Evolutionary conservation across 1,140 invertebrate species (phyloP).

Genomic region (Saxidomus purpurata): DNA sequence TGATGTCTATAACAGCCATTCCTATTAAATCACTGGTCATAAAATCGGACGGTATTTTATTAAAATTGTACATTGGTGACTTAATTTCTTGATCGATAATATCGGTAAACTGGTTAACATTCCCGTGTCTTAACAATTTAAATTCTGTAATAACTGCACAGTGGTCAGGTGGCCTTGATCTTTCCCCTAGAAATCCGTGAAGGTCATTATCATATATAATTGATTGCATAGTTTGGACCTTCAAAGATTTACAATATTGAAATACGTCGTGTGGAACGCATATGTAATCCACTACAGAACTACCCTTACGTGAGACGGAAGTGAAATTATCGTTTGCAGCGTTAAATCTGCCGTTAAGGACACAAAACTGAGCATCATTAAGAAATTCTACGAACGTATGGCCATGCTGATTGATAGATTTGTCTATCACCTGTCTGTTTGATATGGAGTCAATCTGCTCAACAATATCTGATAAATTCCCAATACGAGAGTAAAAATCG

Average conservation of each 20-base stretch:
- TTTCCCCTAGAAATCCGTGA: slow-evolving; percentile 41
- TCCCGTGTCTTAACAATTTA: background rate
- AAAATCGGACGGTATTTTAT: background rate
- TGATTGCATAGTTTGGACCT: slow-evolving; percentile 4
- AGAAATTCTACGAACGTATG: slow-evolving; percentile 49
- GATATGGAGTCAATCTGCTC: slow-evolving; percentile 8
- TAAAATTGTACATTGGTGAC: background rate
- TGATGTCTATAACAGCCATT: background rate
- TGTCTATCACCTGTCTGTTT: background rate
- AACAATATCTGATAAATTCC: background rate
- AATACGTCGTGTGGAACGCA: slow-evolving; percentile 50
- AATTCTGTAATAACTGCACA: background rate
- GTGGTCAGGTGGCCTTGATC: slow-evolving; percentile 56
- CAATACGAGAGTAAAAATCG: slow-evolving; percentile 58
- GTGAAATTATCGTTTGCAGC: slow-evolving; percentile 9
- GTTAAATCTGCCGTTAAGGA: slow-evolving; percentile 34
- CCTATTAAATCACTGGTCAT: background rate
- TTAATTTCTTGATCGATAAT: background rate
- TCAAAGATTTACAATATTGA: slow-evolving; percentile 4
- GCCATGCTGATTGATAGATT: slow-evolving; percentile 64
- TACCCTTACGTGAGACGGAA: slow-evolving; percentile 19
- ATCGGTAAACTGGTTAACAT: background rate
- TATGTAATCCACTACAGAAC: slow-evolving; percentile 56
- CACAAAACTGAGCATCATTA: slow-evolving; percentile 56
- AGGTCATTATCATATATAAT: slow-evolving; percentile 36